Base-by-base conservation (phyloP, 1,140 invertebrate genomes). In the Arctopsyche grandis region DNA sequence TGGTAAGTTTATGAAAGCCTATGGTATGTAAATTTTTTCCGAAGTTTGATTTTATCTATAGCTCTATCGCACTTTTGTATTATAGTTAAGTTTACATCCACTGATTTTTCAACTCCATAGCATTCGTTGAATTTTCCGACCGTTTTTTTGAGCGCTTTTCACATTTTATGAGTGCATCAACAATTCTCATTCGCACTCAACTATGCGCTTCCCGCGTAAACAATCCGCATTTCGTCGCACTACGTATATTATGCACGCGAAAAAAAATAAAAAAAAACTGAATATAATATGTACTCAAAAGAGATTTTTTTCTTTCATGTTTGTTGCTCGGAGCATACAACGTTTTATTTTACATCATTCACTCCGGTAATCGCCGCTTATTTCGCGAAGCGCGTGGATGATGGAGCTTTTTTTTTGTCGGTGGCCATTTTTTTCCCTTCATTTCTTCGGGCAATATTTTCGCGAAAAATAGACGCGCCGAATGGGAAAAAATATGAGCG, bases 341-440 rank as follows among this genome's bases (percentile, higher is more conserved):
- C 44, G 71, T 56, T 74, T 74, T 74, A 74, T 74, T 22, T 74
- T 56, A 56, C 71, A 74, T 74, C 24, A 56, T 46, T 74, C 71
- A 21, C 44, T 66, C 24, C 71, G 63, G 43, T 74, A 74, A 74
- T 74, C 71, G 71, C 24, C 46, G 71, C 71, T 56, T 74, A 74
- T 74, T 52, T 46, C 29, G 24, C 71, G 19, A 46, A 74, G 69
- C 14, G 38, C 38, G 38, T 73, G 38, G 69, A 74, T 74, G 44
- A 56, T 74, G 24, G 63, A 66, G 63, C 63, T 26, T 66, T 26
- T 19, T 19, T 66, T 66, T 29, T 66, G 26, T 22, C 24, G 5
- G 22, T 66, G 21, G 22, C 63, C 63, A 12, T 66, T 66, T 66
- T 60, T 66, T 66, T 66, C 63, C 63, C 24, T 26, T 26, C 24